Evolutionary conservation across 2,797 vertebrate genomes (phyloP).

Genomic region (Sebastes umbrosus): DNA sequence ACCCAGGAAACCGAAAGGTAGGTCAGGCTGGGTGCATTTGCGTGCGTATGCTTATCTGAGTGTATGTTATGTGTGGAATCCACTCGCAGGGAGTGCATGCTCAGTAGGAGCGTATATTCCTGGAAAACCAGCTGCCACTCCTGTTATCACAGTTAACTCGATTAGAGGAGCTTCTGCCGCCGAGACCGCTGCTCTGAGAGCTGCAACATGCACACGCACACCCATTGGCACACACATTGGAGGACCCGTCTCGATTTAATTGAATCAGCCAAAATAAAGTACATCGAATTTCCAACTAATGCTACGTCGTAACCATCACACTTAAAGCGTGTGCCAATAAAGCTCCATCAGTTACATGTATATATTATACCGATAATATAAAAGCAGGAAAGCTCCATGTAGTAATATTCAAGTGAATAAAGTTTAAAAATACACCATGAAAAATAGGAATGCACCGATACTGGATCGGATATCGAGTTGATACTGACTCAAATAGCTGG

Average conservation of each 20-base stretch:
- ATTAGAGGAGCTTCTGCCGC: constrained; percentile 63
- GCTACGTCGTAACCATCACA: not conserved
- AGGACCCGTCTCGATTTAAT: constrained; percentile 24
- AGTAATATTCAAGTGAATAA: not conserved
- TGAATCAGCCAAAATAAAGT: constrained; percentile 33
- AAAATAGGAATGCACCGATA: no score
- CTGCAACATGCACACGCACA: not conserved
- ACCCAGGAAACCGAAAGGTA: constrained; percentile 15
- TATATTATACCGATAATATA: not conserved
- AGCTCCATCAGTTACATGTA: not conserved
- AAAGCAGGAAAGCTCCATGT: not conserved
- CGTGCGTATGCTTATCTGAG: constrained; percentile 3
- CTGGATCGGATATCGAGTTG: no score
- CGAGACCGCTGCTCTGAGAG: constrained; percentile 26
- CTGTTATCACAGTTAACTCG: constrained; percentile 69
- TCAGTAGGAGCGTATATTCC: constrained; percentile 62
- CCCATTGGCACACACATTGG: not conserved
- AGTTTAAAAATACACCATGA: not conserved
- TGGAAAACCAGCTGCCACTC: constrained; percentile 71
- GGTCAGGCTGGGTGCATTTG: constrained; percentile 13
- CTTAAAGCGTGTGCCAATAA: constrained; percentile 11
- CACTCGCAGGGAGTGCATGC: constrained; percentile 39
- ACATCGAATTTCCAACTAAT: constrained; percentile 15
- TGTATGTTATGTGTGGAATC: constrained; percentile 34
- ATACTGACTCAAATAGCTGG: no score